Evolutionary conservation across 2,888 invertebrate genomes (phyloP), one percentile per base, ranked within the genome.

Genomic region (Conchocele bisecta): DNA sequence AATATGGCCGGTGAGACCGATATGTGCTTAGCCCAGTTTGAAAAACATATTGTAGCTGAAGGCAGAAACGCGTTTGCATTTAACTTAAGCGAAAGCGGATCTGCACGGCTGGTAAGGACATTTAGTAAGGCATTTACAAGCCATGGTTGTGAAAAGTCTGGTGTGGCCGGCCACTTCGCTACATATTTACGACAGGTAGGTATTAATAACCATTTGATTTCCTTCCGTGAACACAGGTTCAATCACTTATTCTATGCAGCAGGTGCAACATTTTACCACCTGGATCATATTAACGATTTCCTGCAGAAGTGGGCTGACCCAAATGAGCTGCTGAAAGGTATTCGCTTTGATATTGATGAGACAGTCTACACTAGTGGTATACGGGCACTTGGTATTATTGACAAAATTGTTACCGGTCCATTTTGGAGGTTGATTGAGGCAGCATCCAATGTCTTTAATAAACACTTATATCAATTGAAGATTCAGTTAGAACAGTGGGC

Each of bases 391-490:
- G 67, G 67, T 3, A 22, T 72, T 2, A 67, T 67, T n/a, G 68
- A 73, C 39, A 73, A 69, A 51, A 9, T 73, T 17, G 44, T 73
- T 3, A 64, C 67, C 15, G 59, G 67, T 13, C 63, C 73, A n/a
- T 31, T 68, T 13, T 73, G 67, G 73, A 50, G 67, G 7, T 24
- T 64, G 5, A 59, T 60, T 28, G 63, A 73, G 17, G 29, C 1
- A 13, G 37, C 53, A 5, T 22, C 41, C 11, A 61, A 60, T 54
- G 15, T 50, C 7, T 15, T 67, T 5, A 66, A 66, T 33, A 35
- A n/a, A 13, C 20, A 59, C n/a, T 28, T 67, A 20, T 26, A 42
- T 31, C 59, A 53, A 24, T 22, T 67, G 3, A 51, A 53, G 20
- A 35, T 53, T 11, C 11, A 17, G n/a, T 26, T 69, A 15, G 63